phyloP scores from a whole-genome alignment of 2,888 invertebrate genomes.

The Auanema sp. region DNA sequence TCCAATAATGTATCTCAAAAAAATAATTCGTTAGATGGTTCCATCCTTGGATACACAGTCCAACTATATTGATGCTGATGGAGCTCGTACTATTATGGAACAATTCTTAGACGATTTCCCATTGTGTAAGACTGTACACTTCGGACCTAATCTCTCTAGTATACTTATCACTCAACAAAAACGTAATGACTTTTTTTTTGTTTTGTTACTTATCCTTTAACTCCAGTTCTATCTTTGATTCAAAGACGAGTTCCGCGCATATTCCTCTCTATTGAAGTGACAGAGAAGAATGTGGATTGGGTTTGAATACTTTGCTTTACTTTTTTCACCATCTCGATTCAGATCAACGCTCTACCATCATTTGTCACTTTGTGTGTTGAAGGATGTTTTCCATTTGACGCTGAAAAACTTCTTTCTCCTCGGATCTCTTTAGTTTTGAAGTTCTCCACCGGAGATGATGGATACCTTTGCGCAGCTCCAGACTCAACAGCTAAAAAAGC shows the following conservation, averaged over 20 bases:
- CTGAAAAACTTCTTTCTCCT: slow-evolving; percentile 44
- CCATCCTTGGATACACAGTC: slow-evolving; percentile 60
- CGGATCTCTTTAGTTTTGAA: slow-evolving; percentile 49
- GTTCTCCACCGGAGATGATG: slow-evolving; percentile 54
- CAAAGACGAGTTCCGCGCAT: slow-evolving; percentile 50
- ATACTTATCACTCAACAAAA: slow-evolving; percentile 43
- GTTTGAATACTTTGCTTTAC: slow-evolving; percentile 11
- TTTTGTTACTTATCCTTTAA: slow-evolving; percentile 4
- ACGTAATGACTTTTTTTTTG: slow-evolving; percentile 14
- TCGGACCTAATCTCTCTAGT: slow-evolving; percentile 52
- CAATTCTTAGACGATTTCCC: slow-evolving; percentile 57
- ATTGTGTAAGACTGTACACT: slow-evolving; percentile 49
- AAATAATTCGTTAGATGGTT: slow-evolving; percentile 30
- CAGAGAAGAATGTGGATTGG: slow-evolving; percentile 36
- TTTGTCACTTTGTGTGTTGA: slow-evolving; percentile 54
- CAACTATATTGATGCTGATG: slow-evolving; percentile 45
- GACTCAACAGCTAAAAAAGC: slow-evolving; percentile 57
- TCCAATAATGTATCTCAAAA: not conserved
- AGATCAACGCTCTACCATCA: slow-evolving; percentile 45
- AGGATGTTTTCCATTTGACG: slow-evolving; percentile 46
- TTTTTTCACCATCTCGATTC: slow-evolving; percentile 5
- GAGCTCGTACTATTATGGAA: slow-evolving; percentile 44
- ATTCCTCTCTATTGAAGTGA: slow-evolving; percentile 49
- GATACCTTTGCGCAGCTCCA: slow-evolving; percentile 55
- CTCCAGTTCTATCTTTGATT: slow-evolving; percentile 40